These are phyloP conservation scores for Drosophila limbata DNA, from an alignment of 2,888 invertebrate genomes.

Conservation along the genomic window DNA sequence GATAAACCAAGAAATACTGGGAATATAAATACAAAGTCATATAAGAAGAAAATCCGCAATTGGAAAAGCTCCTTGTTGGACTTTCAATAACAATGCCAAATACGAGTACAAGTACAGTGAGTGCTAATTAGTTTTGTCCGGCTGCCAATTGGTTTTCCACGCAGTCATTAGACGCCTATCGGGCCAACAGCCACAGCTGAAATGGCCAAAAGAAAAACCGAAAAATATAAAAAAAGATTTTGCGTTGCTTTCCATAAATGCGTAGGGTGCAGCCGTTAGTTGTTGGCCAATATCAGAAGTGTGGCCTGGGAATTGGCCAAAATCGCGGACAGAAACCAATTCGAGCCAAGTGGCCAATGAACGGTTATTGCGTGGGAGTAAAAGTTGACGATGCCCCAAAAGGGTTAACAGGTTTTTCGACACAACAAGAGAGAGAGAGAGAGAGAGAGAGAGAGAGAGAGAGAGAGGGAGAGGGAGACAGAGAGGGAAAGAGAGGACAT, in stretches of 20 bases:
- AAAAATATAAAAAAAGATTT: slow-evolving; percentile 4
- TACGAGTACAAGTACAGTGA: slow-evolving; percentile 8
- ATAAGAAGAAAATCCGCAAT: slow-evolving; percentile 11
- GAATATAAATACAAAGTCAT: neutral
- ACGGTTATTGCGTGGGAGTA: slow-evolving; percentile 41
- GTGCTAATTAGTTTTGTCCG: slow-evolving; percentile 20
- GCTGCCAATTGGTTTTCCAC: slow-evolving; percentile 38
- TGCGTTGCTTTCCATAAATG: slow-evolving; percentile 43
- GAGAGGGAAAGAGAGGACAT: neutral
- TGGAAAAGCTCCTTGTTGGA: neutral
- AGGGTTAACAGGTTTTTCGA: slow-evolving; percentile 67
- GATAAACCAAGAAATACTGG: neutral
- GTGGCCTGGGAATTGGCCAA: slow-evolving; percentile 53
- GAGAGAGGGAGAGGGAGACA: neutral
- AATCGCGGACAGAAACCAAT: slow-evolving; percentile 9
- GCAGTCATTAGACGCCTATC: slow-evolving; percentile 35
- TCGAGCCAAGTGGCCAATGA: slow-evolving; percentile 50
- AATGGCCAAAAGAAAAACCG: slow-evolving; percentile 23
- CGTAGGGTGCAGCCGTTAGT: slow-evolving; percentile 51
- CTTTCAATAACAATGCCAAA: slow-evolving; percentile 44
- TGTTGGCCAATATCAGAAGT: slow-evolving; percentile 31
- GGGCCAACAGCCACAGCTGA: slow-evolving; percentile 1
- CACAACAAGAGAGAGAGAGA: neutral
- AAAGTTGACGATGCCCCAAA: slow-evolving; percentile 36
- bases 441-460: neutral